Percentiles rank a stretch among this genome's conserved stretches.
Evolutionary conservation across 2,113 vertebrate species (phyloP).

Genomic region (Boulengeromyrus knoepffleri): DNA sequence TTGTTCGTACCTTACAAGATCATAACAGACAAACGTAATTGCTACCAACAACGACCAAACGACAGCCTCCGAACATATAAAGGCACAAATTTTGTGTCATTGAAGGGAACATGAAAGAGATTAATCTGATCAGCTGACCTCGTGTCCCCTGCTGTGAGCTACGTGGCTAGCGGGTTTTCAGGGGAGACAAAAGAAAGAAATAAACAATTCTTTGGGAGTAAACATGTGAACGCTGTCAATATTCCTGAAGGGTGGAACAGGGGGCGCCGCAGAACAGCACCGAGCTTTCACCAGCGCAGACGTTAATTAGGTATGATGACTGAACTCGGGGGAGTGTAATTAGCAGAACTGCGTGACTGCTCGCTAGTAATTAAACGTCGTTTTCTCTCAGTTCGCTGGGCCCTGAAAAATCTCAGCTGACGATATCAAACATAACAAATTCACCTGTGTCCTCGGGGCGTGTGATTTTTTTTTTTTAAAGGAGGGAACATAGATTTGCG

Average conservation of each 20-base stretch:
- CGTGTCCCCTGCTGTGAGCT: background rate
- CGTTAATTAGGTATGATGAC: slow-evolving; percentile 65
- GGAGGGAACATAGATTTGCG: background rate
- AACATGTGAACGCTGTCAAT: slow-evolving; percentile 45
- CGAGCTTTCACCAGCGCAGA: slow-evolving; percentile 57
- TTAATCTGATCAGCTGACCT: background rate
- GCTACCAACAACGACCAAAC: background rate
- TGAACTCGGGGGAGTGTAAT: slow-evolving; percentile 62
- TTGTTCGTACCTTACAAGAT: background rate
- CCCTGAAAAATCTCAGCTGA: slow-evolving; percentile 37
- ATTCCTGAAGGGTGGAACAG: slow-evolving; percentile 43
- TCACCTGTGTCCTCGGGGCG: slow-evolving; percentile 18
- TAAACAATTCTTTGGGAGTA: background rate
- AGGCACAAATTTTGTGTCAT: background rate
- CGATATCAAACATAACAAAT: slow-evolving; percentile 35
- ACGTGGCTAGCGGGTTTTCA: background rate
- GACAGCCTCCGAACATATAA: background rate
- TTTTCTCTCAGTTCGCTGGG: slow-evolving; percentile 49
- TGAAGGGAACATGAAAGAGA: background rate
- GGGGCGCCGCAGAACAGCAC: slow-evolving; percentile 38
- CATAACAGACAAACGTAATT: background rate
- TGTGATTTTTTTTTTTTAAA: background rate
- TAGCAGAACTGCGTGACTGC: slow-evolving; percentile 57
- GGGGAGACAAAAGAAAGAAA: background rate
- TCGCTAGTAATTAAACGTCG: slow-evolving; percentile 64